Conservation (phyloP, 2,113 vertebrate genomes). For the Thalassarche chlororhynchos region DNA sequence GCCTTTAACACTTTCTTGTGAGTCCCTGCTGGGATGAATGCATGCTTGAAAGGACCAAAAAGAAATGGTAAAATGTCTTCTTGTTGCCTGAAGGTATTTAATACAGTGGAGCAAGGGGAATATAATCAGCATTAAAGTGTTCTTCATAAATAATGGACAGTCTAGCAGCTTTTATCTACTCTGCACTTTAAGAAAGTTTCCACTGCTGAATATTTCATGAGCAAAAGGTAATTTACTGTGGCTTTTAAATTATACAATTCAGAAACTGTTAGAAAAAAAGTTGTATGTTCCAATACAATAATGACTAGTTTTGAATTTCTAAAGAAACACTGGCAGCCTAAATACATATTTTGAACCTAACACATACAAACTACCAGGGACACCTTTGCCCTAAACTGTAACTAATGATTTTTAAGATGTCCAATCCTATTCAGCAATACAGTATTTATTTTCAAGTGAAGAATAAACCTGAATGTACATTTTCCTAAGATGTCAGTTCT, state of each 20-base stretch:
- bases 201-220: slow-evolving; percentile 58
- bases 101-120: not conserved
- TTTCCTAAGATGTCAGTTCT: not conserved
- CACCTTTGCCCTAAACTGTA: not conserved
- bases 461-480: not conserved
- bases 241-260: slow-evolving; percentile 24
- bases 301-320: not conserved
- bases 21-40: not conserved
- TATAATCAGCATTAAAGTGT: slow-evolving; percentile 12
- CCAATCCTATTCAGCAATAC: not conserved
- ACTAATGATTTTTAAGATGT: not conserved
- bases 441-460: not conserved
- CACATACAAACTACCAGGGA: not conserved
- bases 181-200: slow-evolving; percentile 39
- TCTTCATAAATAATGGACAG: slow-evolving; percentile 58
- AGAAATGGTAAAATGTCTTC: not conserved
- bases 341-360: not conserved
- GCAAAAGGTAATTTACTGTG: slow-evolving; percentile 31
- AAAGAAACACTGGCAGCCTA: not conserved
- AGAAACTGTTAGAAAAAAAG: not conserved
- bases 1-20: not conserved
- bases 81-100: slow-evolving; percentile 7
- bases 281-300: not conserved
- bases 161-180: slow-evolving; percentile 43
- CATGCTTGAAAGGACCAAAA: not conserved